Percentiles rank a stretch among this genome's conserved stretches.
Conservation (phyloP, 92 coral and sea anemone genomes). For the Scolanthus callimorphus region DNA sequence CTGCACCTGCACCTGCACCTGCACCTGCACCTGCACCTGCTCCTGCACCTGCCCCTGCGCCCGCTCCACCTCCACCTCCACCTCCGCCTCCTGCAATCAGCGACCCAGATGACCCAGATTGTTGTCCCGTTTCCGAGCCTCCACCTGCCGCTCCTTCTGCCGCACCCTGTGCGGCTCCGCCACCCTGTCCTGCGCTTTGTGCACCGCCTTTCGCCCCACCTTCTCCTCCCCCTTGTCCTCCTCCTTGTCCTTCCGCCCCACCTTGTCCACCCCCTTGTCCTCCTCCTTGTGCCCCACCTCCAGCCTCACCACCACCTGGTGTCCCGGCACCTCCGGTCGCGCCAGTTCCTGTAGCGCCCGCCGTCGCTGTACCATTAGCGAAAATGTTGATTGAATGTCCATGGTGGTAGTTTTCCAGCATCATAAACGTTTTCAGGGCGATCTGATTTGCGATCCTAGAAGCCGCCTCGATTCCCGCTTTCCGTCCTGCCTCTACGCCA, state of each 20-base stretch:
- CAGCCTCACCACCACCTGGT: constrained; percentile 18
- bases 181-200: constrained; percentile 2
- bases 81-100: constrained; percentile 10
- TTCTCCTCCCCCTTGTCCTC: constrained; percentile 16
- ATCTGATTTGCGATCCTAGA: constrained; percentile 52
- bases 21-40: constrained; percentile 4
- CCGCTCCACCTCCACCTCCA: constrained; percentile 23
- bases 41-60: neutral
- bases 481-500: constrained; percentile 65
- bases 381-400: constrained; percentile 45
- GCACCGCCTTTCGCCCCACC: constrained; percentile 1
- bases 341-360: constrained; percentile 12
- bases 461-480: constrained; percentile 81
- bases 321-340: constrained; percentile 19
- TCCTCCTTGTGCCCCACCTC: constrained; percentile 13
- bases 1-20: constrained; percentile 25
- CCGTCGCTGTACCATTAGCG: constrained; percentile 20
- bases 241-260: constrained; percentile 25
- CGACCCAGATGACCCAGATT: neutral
- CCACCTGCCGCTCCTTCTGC: constrained; percentile 20
- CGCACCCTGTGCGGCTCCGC: constrained; percentile 5
- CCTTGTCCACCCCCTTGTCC: constrained; percentile 24
- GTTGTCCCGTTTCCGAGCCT: constrained; percentile 21
- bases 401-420: constrained; percentile 31
- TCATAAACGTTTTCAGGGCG: constrained; percentile 44